Conservation (phyloP, 2,888 invertebrate species). For the Rhagonycha lutea region DNA sequence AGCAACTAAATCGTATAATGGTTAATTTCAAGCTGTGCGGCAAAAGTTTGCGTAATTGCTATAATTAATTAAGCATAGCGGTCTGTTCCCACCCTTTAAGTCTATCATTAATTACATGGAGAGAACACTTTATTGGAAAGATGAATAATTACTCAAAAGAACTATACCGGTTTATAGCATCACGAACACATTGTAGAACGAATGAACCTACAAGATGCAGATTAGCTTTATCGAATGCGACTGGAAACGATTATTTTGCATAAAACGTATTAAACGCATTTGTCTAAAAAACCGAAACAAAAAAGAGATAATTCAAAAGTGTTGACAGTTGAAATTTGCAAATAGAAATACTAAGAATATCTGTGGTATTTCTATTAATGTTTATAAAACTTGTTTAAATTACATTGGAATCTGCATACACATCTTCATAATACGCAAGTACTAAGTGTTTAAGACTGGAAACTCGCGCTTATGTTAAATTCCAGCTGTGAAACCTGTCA, state of each 20-base stretch:
- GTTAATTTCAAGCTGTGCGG: conserved; percentile 10
- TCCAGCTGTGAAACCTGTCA: conserved; percentile 16
- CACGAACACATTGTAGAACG: not conserved
- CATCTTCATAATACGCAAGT: conserved; percentile 8
- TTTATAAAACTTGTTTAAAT: conserved; percentile 9
- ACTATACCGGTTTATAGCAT: conserved; percentile 15
- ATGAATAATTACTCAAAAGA: conserved; percentile 22
- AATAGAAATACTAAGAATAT: conserved; percentile 3
- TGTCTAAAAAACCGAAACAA: not conserved
- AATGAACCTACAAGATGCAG: not conserved
- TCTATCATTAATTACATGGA: conserved; percentile 24
- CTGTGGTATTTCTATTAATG: not conserved
- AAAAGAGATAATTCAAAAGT: not conserved
- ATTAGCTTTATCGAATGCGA: not conserved
- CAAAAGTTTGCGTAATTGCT: conserved; percentile 25
- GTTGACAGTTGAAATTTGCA: conserved; percentile 2
- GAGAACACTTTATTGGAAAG: conserved; percentile 21
- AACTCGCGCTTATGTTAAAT: conserved; percentile 10
- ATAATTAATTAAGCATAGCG: conserved; percentile 23
- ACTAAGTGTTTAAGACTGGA: not conserved
- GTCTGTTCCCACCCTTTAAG: conserved; percentile 25
- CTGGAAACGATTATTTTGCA: not conserved
- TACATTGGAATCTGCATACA: conserved; percentile 12
- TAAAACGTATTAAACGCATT: not conserved
- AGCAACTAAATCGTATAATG: conserved; percentile 10